Evolutionary conservation across 2,113 vertebrate genomes (phyloP), one percentile per base, ranked within the genome.

Genomic region (Chaetodon auriga): DNA sequence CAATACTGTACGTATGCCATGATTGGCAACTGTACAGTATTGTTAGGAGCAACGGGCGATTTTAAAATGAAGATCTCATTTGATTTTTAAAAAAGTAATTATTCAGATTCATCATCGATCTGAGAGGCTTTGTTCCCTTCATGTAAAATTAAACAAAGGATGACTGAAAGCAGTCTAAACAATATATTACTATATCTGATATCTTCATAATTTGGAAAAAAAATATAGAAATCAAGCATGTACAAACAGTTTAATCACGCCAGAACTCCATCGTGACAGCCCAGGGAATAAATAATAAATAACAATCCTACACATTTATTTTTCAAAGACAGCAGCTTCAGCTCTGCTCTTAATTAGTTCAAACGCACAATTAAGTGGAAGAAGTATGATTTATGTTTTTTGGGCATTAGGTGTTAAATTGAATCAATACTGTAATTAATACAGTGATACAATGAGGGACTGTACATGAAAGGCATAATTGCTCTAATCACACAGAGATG

Each of bases 1-100:
- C 87, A 97, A 95, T 94, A 96, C 88, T 96, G 97, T 96, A 97
- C 96, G 96, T 97, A 97, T 97, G 97, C 90, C 91, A 92, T 63
- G 71, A 92, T 87, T 92, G 93, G 92, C 92, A 90, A 72, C 62
- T 78, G 89, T 89, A 92, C 92, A 92, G 88, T 89, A 92, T 89
- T 92, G 90, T 92, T 92, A 87, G 80, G 78, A 78, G 38, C 6
- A 5, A 81, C 19, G 48, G 74, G 66, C 19, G 79, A 71, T 75
- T 81, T 68, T 70, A 72, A 90, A 84, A 78, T 85, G 68, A 82
- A 85, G 80, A 89, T 78, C 75, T 90, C 62, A 91, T 88, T 87
- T 89, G 66, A 77, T 66, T 78, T 75, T 30, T 30, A 3, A 30
- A 41, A 63, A 46, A 25, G 77, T 65, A 55, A 74, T 30, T 46